Evolutionary conservation across 2,113 vertebrate species (phyloP), one percentile per base, ranked within the genome.

Genomic region (Mesoclemmys tuberculata): DNA sequence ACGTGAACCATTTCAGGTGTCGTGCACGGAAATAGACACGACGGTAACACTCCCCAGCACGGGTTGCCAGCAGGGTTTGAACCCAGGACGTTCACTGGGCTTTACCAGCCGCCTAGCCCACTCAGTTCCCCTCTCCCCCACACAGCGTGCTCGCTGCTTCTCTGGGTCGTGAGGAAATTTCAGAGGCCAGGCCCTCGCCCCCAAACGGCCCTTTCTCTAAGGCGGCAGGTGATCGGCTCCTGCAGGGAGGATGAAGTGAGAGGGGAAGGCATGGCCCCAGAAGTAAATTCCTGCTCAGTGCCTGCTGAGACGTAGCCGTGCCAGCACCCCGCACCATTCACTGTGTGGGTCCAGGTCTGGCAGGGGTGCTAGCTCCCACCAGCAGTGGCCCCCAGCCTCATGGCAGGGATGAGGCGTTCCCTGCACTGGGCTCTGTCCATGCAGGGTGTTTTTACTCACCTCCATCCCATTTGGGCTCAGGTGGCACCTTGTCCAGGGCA

Each of bases 371-470:
- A 41, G 68, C 38, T 5, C 38, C 71, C 41, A 12, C 12, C 38
- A 2, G 0, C 6, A 11, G 46, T 29, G n/a, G 5, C 2, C 2
- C 0, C 64, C 16, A 61, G 35, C 18, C n/a, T 35, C 35, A 18
- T 31, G 29, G 64, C 64, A 38, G 64, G 29, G 58, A 9, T 4
- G 35, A 19, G 64, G 8, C 8, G 64, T 68, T n/a, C 35, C n/a
- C 64, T 68, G 14, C n/a, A 8, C n/a, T 22, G n/a, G 21, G 64
- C n/a, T 38, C 35, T 38, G 64, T 38, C 64, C 64, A 38, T 21
- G 35, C 64, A 38, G 19, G 64, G 10, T 8, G 61, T 27, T 78
- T 31, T 19, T 77, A 41, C 41, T 27, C 41, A 78, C 26, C 10
- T 78, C 55, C 44, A 8, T 64, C 12, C 41, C 55, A 27, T 8